Evolutionary conservation across 2,113 vertebrate species (phyloP), one percentile per base, ranked within the genome.

Genomic region (Caloenas nicobarica): DNA sequence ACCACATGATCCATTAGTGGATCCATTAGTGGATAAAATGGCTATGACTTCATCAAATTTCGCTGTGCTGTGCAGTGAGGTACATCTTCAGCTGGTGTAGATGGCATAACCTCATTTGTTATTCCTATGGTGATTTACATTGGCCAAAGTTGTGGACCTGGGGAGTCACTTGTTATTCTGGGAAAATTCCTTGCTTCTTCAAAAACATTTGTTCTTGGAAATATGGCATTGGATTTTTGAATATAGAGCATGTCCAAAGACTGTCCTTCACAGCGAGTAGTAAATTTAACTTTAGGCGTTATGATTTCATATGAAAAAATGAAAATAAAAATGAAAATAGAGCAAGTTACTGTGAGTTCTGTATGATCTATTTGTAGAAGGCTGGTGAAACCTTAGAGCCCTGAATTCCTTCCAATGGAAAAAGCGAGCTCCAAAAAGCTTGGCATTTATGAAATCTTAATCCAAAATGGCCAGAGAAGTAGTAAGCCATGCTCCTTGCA

Each of bases 331-430:
- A 53, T 57, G 34, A 95, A 86, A 70, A 83, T 74, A 54, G 26
- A 36, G 44, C 28, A 91, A 91, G 82, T 81, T 84, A 76, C 34
- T 95, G 10, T 5, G 14, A 46, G 33, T 33, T 40, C 68, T 74
- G 3, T 38, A 21, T 42, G 24, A 81, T 92, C 91, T 96, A 94
- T 94, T 96, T 97, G 91, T 85, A 96, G 96, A 44, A 74, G 50
- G 15, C 44, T 72, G 80, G 70, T 96, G 96, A 89, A 81, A 97
- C 79, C 72, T 91, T 91, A 97, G 89, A 96, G 28, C 61, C 7
- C 57, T 31, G 28, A 91, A 93, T 93, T 91, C 91, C 73, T 96
- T 95, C 81, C 81, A 94, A 8, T 96, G 91, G 94, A 86, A 97
- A 96, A 96, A 69, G 2, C 34, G 65, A 62, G 66, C 58, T 92